Percentiles rank a stretch among this genome's conserved stretches.
Evolutionary conservation across 2,113 vertebrate species (phyloP).

Genomic region (Coreoperca whiteheadi): DNA sequence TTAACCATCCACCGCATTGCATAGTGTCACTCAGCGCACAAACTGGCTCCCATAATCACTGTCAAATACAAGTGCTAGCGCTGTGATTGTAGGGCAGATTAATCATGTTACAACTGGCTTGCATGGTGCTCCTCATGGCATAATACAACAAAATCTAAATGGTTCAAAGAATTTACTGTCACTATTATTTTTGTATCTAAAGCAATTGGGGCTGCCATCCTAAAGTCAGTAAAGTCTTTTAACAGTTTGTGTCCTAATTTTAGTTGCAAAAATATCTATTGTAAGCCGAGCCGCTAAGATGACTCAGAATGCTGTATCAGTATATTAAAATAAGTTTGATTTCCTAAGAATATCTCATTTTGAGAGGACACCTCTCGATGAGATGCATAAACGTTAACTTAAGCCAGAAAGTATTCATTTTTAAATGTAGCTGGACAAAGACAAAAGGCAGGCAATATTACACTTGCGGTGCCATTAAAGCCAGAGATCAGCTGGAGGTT

Average conservation of each 20-base stretch:
- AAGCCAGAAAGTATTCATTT: background rate
- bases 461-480: conserved; percentile 6
- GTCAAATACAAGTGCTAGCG: conserved; percentile 39
- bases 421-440: background rate
- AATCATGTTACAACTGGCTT: conserved; percentile 26
- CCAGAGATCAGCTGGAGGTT: background rate
- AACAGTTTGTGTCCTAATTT: background rate
- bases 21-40: conserved; percentile 43
- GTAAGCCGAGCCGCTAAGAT: background rate
- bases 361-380: background rate
- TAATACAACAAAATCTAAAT: conserved; percentile 23
- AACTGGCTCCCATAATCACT: conserved; percentile 48
- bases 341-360: background rate
- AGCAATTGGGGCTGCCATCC: background rate
- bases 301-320: background rate
- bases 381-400: background rate
- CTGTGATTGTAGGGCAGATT: conserved; percentile 49
- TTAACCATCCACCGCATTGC: conserved; percentile 48
- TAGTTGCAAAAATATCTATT: background rate
- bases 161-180: conserved; percentile 19
- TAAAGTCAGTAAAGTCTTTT: conserved; percentile 1
- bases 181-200: conserved; percentile 9
- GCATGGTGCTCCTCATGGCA: conserved; percentile 4
- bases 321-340: background rate
- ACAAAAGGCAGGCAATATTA: background rate